phyloP scores from a whole-genome alignment of 2,113 vertebrate genomes.

The Lipophrys pholis region DNA sequence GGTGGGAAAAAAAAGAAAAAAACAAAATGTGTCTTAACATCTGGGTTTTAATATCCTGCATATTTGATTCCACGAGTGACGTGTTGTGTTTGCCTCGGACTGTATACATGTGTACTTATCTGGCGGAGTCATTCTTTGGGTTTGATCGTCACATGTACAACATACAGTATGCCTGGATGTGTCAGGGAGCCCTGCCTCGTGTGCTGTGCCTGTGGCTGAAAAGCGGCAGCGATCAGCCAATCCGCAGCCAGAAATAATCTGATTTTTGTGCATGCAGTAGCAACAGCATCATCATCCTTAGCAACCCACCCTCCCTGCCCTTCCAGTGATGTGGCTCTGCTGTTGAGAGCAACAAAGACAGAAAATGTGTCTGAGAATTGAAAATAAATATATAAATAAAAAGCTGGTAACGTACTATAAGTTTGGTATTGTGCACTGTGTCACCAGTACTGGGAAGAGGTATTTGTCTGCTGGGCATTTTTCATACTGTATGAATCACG shows the following conservation, averaged over 20 bases:
- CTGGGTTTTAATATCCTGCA: background rate
- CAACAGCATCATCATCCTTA: slow-evolving; percentile 68
- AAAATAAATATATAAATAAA: too few relatives aligned
- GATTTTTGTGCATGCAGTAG: slow-evolving; percentile 52
- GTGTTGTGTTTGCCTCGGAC: background rate
- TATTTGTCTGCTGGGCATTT: too few relatives aligned
- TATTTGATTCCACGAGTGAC: background rate
- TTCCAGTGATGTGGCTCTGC: slow-evolving; percentile 11
- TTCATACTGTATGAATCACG: too few relatives aligned
- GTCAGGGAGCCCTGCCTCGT: slow-evolving; percentile 15
- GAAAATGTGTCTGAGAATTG: too few relatives aligned
- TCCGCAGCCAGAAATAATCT: slow-evolving; percentile 50
- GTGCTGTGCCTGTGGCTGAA: slow-evolving; percentile 16
- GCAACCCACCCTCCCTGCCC: slow-evolving; percentile 43
- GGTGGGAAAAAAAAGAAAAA: background rate
- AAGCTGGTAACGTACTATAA: too few relatives aligned
- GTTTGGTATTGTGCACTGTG: too few relatives aligned
- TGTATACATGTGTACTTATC: background rate
- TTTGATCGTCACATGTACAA: background rate
- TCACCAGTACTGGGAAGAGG: too few relatives aligned
- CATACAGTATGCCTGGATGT: slow-evolving; percentile 16
- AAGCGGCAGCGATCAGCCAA: slow-evolving; percentile 50
- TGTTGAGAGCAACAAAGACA: too few relatives aligned
- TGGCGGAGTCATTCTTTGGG: too few relatives aligned
- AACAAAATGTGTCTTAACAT: background rate